Conservation (phyloP, 1,140 invertebrate species). For the Drosophila erecta region DNA sequence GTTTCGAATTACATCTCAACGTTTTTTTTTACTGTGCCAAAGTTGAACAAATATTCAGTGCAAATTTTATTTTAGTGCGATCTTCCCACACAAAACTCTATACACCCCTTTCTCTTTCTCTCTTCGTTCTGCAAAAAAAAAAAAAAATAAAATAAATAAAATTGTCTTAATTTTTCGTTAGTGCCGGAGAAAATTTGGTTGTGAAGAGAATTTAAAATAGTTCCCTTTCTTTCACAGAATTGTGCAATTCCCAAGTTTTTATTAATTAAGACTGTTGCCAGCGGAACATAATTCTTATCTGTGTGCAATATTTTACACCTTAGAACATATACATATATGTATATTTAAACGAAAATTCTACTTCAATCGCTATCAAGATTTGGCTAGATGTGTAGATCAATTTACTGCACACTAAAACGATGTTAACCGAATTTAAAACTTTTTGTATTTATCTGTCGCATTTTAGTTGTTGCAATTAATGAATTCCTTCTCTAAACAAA, state of each 20-base stretch:
- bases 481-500: too few relatives aligned
- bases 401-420: too few relatives aligned
- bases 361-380: too few relatives aligned
- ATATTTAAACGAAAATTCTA: too few relatives aligned
- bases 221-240: not conserved
- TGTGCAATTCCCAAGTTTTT: not conserved
- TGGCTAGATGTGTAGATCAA: too few relatives aligned
- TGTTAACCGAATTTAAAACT: too few relatives aligned
- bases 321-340: not conserved
- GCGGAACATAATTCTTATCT: not conserved
- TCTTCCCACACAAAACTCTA: not conserved
- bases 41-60: not conserved
- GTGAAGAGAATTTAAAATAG: not conserved
- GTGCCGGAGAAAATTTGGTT: not conserved
- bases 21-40: conserved; percentile 6
- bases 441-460: too few relatives aligned
- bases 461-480: too few relatives aligned
- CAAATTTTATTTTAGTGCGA: conserved; percentile 5
- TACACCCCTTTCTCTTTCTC: not conserved
- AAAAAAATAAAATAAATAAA: not conserved
- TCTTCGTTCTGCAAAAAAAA: not conserved
- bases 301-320: not conserved
- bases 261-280: not conserved
- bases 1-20: not conserved
- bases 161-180: not conserved